Percentiles rank a stretch among this genome's conserved stretches.
phyloP scores from a whole-genome alignment of 2,113 vertebrate genomes.

The Centrocercus urophasianus region DNA sequence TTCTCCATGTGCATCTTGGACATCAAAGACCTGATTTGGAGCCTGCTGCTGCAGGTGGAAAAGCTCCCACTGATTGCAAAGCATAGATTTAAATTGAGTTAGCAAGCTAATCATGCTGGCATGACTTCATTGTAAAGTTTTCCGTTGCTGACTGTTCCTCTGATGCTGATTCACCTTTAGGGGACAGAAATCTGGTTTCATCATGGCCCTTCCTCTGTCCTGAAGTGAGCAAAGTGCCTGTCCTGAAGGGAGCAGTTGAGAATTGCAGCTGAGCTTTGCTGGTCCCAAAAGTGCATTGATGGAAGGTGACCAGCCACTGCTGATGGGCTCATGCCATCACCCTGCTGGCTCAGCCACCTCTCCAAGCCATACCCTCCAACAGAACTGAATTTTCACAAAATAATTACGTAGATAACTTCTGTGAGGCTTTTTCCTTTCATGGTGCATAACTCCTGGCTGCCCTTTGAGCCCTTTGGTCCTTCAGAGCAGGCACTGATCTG shows the following conservation, averaged over 20 bases:
- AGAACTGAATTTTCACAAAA: neutral
- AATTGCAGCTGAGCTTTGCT: neutral
- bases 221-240: neutral
- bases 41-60: slow-evolving; percentile 34
- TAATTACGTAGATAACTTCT: neutral
- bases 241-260: slow-evolving; percentile 23
- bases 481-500: neutral
- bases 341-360: neutral
- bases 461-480: neutral
- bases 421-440: neutral
- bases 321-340: neutral
- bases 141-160: slow-evolving; percentile 24
- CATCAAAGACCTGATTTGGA: neutral
- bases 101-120: neutral
- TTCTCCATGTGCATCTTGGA: neutral
- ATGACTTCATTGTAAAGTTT: slow-evolving; percentile 52
- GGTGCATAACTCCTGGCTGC: neutral
- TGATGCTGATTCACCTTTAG: neutral
- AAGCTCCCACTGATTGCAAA: neutral
- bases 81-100: neutral
- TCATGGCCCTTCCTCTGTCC: neutral
- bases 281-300: neutral
- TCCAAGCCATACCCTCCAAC: neutral
- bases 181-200: neutral
- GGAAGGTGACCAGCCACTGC: neutral